phyloP scores from a whole-genome alignment of 2,797 vertebrate genomes.

The Hydrolagus colliei region DNA sequence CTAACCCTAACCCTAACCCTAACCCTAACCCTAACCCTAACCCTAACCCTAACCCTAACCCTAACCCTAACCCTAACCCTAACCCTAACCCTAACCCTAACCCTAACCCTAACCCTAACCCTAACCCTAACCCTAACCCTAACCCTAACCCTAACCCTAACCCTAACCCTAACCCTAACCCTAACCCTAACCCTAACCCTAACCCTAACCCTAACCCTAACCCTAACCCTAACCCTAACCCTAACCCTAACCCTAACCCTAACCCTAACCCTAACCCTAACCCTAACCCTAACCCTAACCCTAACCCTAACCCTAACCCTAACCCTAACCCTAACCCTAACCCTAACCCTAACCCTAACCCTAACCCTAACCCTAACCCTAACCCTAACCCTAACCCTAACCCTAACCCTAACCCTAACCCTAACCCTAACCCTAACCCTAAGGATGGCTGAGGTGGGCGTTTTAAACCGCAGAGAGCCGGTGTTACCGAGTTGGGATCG shows the following conservation, averaged over 20 bases:
- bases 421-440: constrained; percentile 22
- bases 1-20: constrained; percentile 22
- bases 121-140: background rate
- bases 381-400: constrained; percentile 22
- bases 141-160: background rate
- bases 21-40: constrained; percentile 22
- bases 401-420: constrained; percentile 22
- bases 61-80: constrained; percentile 1
- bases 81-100: background rate
- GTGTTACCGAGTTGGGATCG: too few species aligned
- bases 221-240: constrained; percentile 22
- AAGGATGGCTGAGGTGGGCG: too few species aligned
- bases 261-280: constrained; percentile 18
- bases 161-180: background rate
- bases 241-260: constrained; percentile 22
- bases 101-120: background rate
- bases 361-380: constrained; percentile 22
- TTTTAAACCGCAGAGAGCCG: too few species aligned
- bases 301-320: constrained; percentile 22
- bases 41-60: constrained; percentile 1
- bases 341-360: constrained; percentile 22
- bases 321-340: constrained; percentile 22
- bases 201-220: constrained; percentile 22
- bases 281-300: constrained; percentile 22
- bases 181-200: constrained; percentile 22